phyloP scores from a whole-genome alignment of 53 echinoderm and acorn worm genomes.

The Apostichopus leukothele region DNA sequence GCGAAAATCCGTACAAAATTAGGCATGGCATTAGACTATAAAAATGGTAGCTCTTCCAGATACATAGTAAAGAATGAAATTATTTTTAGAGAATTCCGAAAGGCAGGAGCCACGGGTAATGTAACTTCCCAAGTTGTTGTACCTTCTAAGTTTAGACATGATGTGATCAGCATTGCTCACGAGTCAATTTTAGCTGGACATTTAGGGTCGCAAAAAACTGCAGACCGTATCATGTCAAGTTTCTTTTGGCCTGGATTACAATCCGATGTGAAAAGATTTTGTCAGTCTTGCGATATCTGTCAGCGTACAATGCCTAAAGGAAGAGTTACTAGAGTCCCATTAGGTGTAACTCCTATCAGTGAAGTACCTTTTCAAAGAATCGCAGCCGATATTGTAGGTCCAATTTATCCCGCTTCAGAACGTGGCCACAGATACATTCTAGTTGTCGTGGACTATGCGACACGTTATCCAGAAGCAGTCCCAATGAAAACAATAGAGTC shows the following conservation, averaged over 20 bases:
- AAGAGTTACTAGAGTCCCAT: conserved; percentile 48
- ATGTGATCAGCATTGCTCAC: conserved; percentile 57
- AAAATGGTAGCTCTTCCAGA: background rate
- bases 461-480: conserved; percentile 56
- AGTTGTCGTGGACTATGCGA: conserved; percentile 52
- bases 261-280: conserved; percentile 51
- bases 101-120: conserved; percentile 17
- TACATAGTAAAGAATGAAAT: background rate
- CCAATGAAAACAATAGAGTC: conserved; percentile 53
- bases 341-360: conserved; percentile 35
- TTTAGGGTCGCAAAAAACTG: conserved; percentile 51
- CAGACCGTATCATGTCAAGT: conserved; percentile 49
- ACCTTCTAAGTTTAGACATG: conserved; percentile 27
- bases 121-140: conserved; percentile 48
- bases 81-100: background rate
- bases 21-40: background rate
- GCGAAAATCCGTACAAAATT: background rate
- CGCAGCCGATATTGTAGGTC: conserved; percentile 60
- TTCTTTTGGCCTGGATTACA: conserved; percentile 56
- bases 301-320: conserved; percentile 63
- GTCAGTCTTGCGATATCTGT: conserved; percentile 67
- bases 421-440: conserved; percentile 52
- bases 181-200: conserved; percentile 66
- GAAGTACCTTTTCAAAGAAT: conserved; percentile 52
- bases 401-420: conserved; percentile 48